Conservation (phyloP, 2,797 vertebrate genomes). For the Helarctos malayanus region DNA sequence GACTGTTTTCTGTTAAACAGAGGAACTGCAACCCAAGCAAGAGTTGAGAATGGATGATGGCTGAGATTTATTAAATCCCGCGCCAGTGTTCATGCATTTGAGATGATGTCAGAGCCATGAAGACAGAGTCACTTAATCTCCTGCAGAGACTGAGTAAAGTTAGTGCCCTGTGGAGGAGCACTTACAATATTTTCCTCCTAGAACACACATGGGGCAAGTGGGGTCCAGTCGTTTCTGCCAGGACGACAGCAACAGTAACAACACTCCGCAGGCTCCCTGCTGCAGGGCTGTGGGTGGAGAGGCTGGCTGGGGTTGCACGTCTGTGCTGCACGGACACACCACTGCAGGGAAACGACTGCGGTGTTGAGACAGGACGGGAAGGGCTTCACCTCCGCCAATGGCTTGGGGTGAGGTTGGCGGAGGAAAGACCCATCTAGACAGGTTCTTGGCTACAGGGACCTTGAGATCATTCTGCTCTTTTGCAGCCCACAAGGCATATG, state of each 20-base stretch:
- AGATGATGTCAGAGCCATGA: slow-evolving; percentile 73
- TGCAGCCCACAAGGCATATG: accelerated
- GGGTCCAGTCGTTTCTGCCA: background rate
- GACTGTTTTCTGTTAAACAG: slow-evolving; percentile 85
- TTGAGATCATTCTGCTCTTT: background rate
- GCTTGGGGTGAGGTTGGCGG: accelerated
- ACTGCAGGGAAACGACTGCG: background rate
- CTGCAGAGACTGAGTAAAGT: slow-evolving; percentile 41
- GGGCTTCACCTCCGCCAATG: accelerated
- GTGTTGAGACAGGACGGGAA: too few relatives aligned
- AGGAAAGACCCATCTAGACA: too few relatives aligned
- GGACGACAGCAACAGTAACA: accelerated
- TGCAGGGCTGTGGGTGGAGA: accelerated
- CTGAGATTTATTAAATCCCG: slow-evolving; percentile 70
- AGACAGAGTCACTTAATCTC: slow-evolving; percentile 72
- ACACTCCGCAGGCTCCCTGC: too few relatives aligned
- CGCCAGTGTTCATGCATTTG: slow-evolving; percentile 66
- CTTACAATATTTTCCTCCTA: slow-evolving; percentile 28
- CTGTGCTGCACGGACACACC: accelerated
- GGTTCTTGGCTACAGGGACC: accelerated
- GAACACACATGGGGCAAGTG: background rate
- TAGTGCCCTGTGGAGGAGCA: slow-evolving; percentile 25
- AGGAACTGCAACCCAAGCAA: slow-evolving; percentile 68
- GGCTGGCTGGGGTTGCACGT: background rate
- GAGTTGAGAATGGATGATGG: background rate